A percentile compares a stretch with the other conserved stretches of the same genome.
phyloP scores from a whole-genome alignment of 2,888 invertebrate species.

The Drosophila sordidula region DNA sequence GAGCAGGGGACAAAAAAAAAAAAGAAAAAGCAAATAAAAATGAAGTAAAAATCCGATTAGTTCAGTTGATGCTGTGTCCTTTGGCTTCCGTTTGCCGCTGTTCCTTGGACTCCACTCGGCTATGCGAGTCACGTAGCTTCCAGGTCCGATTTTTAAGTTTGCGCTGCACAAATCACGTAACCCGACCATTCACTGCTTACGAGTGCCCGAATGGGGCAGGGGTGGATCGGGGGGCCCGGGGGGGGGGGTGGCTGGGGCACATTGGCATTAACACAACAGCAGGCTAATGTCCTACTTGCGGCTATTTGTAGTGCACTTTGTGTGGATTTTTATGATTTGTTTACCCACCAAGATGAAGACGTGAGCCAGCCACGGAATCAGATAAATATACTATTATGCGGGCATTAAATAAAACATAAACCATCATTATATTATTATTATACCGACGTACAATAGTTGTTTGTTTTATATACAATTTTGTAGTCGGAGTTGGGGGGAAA shows the following conservation, averaged over 20 bases:
- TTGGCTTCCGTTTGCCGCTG: conserved; percentile 12
- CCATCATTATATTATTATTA: background rate
- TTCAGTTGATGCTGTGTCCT: conserved; percentile 56
- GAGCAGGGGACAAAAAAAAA: conserved; percentile 2
- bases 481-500: too few relatives aligned
- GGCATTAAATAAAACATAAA: conserved; percentile 13
- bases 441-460: background rate
- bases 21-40: conserved; percentile 5
- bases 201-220: background rate
- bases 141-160: conserved; percentile 83
- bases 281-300: conserved; percentile 73
- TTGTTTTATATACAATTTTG: too few relatives aligned
- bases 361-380: conserved; percentile 47
- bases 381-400: conserved; percentile 1
- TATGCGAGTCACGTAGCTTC: conserved; percentile 79
- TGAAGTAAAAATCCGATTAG: conserved; percentile 63
- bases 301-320: conserved; percentile 77
- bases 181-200: conserved; percentile 25
- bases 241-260: background rate
- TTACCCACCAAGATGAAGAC: conserved; percentile 58
- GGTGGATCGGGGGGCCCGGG: background rate
- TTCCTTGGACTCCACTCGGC: conserved; percentile 24
- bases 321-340: conserved; percentile 81
- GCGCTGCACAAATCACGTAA: conserved; percentile 79
- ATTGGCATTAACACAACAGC: conserved; percentile 33